phyloP scores from a whole-genome alignment of 1,140 invertebrate genomes.

The Stenopsyche tienmushanensis region DNA sequence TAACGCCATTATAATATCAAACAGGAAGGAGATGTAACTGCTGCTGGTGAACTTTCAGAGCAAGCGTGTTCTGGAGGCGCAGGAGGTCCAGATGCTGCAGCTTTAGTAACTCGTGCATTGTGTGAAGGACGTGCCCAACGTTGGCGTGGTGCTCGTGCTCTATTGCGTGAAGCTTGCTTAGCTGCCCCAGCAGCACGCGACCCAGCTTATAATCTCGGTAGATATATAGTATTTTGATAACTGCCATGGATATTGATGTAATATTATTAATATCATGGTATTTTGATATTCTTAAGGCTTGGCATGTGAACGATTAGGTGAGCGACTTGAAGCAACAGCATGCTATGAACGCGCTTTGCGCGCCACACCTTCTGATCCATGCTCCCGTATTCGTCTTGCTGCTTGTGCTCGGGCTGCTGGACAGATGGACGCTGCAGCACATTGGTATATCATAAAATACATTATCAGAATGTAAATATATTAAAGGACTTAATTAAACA shows the following conservation, averaged over 20 bases:
- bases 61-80: conserved; percentile 28
- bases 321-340: conserved; percentile 17
- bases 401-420: conserved; percentile 42
- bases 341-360: conserved; percentile 40
- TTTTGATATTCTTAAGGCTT: conserved; percentile 22
- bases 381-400: conserved; percentile 45
- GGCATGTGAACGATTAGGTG: conserved; percentile 31
- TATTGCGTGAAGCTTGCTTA: conserved; percentile 22
- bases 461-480: neutral
- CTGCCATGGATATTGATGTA: neutral
- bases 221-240: neutral
- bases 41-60: conserved; percentile 22
- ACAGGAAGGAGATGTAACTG: conserved; percentile 33
- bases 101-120: conserved; percentile 31
- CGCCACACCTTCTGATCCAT: conserved; percentile 44
- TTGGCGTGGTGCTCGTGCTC: conserved; percentile 28
- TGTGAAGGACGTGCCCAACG: conserved; percentile 22
- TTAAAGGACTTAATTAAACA: neutral
- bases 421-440: conserved; percentile 44
- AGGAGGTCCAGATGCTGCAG: conserved; percentile 24
- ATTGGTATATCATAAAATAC: conserved; percentile 44
- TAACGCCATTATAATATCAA: neutral
- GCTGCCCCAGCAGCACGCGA: conserved; percentile 26
- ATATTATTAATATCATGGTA: neutral
- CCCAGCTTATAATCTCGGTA: conserved; percentile 34